phyloP scores from a whole-genome alignment of 2,113 vertebrate species.

The Leptobrachium leishanense region DNA sequence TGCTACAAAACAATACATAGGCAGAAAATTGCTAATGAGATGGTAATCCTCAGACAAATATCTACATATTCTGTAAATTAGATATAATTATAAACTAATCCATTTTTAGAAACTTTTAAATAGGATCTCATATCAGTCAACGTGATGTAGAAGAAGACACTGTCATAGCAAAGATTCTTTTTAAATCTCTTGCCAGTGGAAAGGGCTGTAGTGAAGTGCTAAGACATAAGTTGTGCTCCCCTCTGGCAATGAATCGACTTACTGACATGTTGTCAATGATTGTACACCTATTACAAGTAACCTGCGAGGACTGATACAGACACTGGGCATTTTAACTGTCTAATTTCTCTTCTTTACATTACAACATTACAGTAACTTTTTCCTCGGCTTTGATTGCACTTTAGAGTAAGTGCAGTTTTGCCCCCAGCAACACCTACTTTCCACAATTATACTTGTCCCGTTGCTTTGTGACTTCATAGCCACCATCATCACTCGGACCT shows the following conservation, averaged over 20 bases:
- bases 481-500: constrained; percentile 14
- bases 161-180: not conserved
- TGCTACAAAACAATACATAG: no score
- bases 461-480: constrained; percentile 35
- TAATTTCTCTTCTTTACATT: constrained; percentile 27
- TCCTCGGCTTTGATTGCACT: constrained; percentile 18
- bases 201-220: no score
- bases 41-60: no score
- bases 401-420: constrained; percentile 27
- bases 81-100: no score
- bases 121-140: not conserved
- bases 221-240: not conserved
- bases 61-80: no score
- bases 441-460: constrained; percentile 28
- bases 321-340: constrained; percentile 26
- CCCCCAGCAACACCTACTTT: constrained; percentile 31
- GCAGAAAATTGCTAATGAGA: no score
- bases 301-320: constrained; percentile 14
- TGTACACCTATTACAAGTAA: constrained; percentile 5
- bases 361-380: not conserved
- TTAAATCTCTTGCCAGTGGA: not conserved
- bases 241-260: constrained; percentile 7
- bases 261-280: constrained; percentile 17
- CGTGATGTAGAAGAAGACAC: not conserved
- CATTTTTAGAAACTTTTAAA: no score